Percentiles rank a stretch among this genome's conserved stretches.
phyloP scores from a whole-genome alignment of 2,113 vertebrate genomes.

The Vanacampus margaritifer region DNA sequence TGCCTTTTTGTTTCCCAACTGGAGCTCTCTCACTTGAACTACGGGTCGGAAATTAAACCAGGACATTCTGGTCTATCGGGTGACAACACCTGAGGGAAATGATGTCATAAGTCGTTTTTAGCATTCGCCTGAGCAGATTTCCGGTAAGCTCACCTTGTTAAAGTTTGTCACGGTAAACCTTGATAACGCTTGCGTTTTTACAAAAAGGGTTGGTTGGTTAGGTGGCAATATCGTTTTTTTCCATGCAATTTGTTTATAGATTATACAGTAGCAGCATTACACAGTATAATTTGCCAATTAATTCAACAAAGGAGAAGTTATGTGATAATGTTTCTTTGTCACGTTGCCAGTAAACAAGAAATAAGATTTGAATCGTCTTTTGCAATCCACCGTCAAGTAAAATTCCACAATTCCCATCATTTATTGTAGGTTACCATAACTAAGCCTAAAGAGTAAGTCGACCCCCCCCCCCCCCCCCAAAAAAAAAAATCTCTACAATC shows the following conservation, averaged over 20 bases:
- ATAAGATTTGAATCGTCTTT: background rate
- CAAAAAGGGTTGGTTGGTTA: background rate
- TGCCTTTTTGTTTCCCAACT: constrained; percentile 32
- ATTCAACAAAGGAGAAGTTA: background rate
- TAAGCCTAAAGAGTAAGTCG: too few relatives aligned
- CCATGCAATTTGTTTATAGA: background rate
- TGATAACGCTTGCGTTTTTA: background rate
- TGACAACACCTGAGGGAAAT: background rate
- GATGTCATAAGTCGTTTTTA: too few relatives aligned
- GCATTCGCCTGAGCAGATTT: background rate
- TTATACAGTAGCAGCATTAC: background rate
- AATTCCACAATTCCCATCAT: too few relatives aligned
- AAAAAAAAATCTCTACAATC: too few relatives aligned
- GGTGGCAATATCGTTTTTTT: background rate
- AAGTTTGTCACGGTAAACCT: background rate
- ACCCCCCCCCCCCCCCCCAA: too few relatives aligned
- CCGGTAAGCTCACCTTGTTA: background rate
- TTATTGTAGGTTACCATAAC: too few relatives aligned
- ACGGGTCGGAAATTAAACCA: background rate
- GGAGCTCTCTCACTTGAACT: background rate
- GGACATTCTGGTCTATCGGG: background rate
- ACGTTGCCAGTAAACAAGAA: background rate
- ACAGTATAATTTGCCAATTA: background rate
- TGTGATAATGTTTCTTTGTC: background rate
- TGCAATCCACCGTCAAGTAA: background rate